Evolutionary conservation across 1,140 invertebrate genomes (phyloP).

Genomic region (Philotrypesis tridentata): DNA sequence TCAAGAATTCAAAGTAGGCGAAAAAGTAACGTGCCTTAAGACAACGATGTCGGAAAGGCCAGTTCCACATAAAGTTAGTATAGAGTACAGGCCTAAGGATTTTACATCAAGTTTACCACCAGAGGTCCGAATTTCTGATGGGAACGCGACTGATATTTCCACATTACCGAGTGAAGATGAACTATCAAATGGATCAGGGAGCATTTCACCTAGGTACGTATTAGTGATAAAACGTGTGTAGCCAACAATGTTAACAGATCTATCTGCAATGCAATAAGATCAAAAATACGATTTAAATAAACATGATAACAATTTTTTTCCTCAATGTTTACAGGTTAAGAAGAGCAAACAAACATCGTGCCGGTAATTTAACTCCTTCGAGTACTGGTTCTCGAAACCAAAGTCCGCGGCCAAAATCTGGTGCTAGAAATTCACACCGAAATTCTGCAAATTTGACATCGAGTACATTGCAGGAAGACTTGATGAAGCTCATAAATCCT

Average conservation of each 20-base stretch:
- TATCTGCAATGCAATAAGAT: neutral
- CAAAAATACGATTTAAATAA: neutral
- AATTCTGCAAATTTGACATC: conserved; percentile 79
- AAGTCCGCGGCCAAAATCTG: conserved; percentile 76
- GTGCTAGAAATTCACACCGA: conserved; percentile 72
- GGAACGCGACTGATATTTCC: conserved; percentile 74
- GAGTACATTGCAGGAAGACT: conserved; percentile 88
- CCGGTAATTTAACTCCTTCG: conserved; percentile 69
- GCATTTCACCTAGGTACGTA: conserved; percentile 71
- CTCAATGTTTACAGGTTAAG: conserved; percentile 59
- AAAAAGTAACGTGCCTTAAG: conserved; percentile 74
- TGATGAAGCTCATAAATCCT: conserved; percentile 91
- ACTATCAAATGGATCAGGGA: conserved; percentile 75
- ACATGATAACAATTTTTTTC: neutral
- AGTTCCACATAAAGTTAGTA: conserved; percentile 71
- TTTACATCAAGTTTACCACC: conserved; percentile 67
- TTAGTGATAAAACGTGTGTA: neutral
- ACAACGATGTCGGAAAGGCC: conserved; percentile 68
- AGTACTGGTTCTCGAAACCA: conserved; percentile 77
- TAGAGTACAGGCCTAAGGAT: conserved; percentile 72
- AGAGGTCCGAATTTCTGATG: conserved; percentile 70
- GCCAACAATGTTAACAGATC: neutral
- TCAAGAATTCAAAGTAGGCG: conserved; percentile 75
- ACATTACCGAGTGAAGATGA: conserved; percentile 75
- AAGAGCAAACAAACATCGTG: conserved; percentile 67